phyloP scores from a whole-genome alignment of 2,888 invertebrate genomes.

The Tipula helvola region DNA sequence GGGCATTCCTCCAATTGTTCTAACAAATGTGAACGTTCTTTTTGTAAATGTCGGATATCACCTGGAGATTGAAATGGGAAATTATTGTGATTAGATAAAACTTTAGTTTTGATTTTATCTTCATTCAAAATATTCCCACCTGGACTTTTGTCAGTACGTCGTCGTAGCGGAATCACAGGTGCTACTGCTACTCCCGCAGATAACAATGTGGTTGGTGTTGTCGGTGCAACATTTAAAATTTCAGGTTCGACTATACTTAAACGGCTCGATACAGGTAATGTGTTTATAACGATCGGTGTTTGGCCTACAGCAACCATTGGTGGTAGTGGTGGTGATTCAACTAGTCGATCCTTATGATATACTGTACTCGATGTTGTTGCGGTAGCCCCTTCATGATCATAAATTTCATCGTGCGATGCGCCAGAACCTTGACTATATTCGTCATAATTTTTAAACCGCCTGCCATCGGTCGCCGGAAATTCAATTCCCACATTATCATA shows the following conservation, averaged over 20 bases:
- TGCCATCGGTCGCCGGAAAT: constrained; percentile 25
- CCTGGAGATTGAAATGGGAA: constrained; percentile 31
- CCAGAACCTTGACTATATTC: constrained; percentile 61
- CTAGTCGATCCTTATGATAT: background rate
- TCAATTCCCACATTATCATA: constrained; percentile 25
- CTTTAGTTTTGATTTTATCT: constrained; percentile 7
- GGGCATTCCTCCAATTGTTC: constrained; percentile 59
- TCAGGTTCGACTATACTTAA: background rate
- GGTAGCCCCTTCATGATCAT: background rate
- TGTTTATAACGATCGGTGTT: background rate
- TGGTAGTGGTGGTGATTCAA: background rate
- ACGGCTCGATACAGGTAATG: background rate
- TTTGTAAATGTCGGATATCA: constrained; percentile 55
- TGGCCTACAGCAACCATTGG: background rate
- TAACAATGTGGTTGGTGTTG: background rate
- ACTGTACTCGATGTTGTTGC: background rate
- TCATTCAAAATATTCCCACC: constrained; percentile 17
- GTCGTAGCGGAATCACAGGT: constrained; percentile 21
- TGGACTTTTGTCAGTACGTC: constrained; percentile 35
- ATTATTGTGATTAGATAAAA: background rate
- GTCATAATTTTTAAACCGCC: constrained; percentile 51
- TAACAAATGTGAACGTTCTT: constrained; percentile 54
- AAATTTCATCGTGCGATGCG: constrained; percentile 50
- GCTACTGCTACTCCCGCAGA: background rate
- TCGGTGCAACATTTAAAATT: background rate